Base-by-base conservation (phyloP, 2,888 invertebrate genomes). In the Cantharis lateralis region DNA sequence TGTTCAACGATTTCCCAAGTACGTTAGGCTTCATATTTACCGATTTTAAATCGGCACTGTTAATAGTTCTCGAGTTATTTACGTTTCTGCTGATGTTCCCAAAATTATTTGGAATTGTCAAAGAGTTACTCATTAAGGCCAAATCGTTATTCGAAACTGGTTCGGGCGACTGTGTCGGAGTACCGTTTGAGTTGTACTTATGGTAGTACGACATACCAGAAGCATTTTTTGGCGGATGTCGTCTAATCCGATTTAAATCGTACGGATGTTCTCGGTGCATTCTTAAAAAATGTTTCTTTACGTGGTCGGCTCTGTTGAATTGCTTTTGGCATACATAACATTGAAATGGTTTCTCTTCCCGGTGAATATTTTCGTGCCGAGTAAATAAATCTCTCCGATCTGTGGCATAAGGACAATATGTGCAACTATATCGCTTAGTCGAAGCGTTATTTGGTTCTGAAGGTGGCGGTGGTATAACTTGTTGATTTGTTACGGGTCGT, bases 221-320 rank as follows among this genome's bases (percentile, higher is more conserved):
- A 84, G 90, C 91, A 83, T 90, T 91, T 83, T 92, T 91, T 78
- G 90, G 90, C 69, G 90, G 89, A 82, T 93, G 91, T 80, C 93
- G 91, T 75, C 95, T 90, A 84, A 96, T 96, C 85, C 94, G 92
- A 84, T 95, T 94, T 76, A 96, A 90, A 85, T 97, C 96, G 87
- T 97, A 97, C 1, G 93, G 93, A 86, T 96, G 93, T 83, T 96
- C 97, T 64, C 96, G 92, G 86, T 97, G 97, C 95, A 97, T 97
- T 81, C 97, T 91, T 81, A 96, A 89, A 85, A 97, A 97, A 88
- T 97, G 97, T 85, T 97, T 97, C 88, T 97, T 97, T 68, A 97
- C 97, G 87, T 97, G 97, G 88, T 97, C 97, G 62, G 97, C 97
- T 71, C 97, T 91, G 88, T 97, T 97, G 89, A 97, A 97, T 87